Evolutionary conservation across 64 coral and sea anemone genomes (phyloP), one percentile per base, ranked within the genome.

Genomic region (Porites lutea): DNA sequence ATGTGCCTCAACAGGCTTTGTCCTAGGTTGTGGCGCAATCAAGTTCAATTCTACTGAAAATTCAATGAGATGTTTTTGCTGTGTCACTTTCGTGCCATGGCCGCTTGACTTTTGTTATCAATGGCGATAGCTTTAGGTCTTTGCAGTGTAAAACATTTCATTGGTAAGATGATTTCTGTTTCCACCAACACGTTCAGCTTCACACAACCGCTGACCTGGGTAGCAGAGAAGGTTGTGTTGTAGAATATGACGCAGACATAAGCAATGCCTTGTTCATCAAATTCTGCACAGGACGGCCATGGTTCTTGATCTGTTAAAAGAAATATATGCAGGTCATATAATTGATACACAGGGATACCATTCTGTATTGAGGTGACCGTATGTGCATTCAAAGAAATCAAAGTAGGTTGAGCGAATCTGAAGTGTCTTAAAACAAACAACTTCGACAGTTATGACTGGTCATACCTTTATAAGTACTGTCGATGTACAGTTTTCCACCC

Each of bases 81-180:
- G 27, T 37, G 7, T 57, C 54, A 57, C 54, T 57, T 57, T 57
- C 12, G 54, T 9, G 54, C 54, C 12, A 57, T 57, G 54, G 1
- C 54, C 12, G 7, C 54, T 12, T 7, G 7, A 1, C 7, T 57
- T 57, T 57, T 7, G 22, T 2, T 23, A 15, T 5, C 43, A 6
- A 54, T 50, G n/a, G 11, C 27, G 10, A 61, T 14, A 37, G 54
- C 55, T 23, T 58, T 13, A 4, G 78, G 78, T 22, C 78, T 59
- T 61, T 10, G 44, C 43, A 81, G 21, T 61, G 54, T 61, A 44
- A 81, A 81, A 81, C 78, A 81, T n/a, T 61, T 81, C 57, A 81
- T 13, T 12, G 78, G 78, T 37, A 81, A 6, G 14, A 81, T 45
- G 21, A 81, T 61, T 61, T 59, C 10, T 61, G 78, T 37, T 44